phyloP scores from a whole-genome alignment of 2,113 vertebrate genomes.

The Rutilus rutilus region DNA sequence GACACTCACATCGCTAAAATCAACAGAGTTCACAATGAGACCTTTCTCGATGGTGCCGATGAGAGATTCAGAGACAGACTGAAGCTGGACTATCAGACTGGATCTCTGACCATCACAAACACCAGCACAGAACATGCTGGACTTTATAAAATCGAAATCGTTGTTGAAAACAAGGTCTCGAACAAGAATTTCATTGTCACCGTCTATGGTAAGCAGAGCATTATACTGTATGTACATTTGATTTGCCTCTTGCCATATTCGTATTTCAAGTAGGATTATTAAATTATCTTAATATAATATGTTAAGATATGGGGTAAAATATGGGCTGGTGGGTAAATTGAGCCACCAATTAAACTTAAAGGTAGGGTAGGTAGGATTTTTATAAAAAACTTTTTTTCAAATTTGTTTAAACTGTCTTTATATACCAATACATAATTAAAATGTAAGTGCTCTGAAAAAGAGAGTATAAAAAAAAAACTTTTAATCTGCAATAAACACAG shows the following conservation, averaged over 20 bases:
- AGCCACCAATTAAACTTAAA: neutral
- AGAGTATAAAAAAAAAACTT: too few relatives aligned
- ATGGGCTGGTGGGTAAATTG: neutral
- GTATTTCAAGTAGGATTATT: neutral
- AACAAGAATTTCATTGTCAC: neutral
- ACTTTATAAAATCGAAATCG: neutral
- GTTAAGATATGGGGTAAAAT: neutral
- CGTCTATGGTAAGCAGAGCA: neutral
- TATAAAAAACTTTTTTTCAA: too few relatives aligned
- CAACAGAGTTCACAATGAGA: conserved; percentile 11
- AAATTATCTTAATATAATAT: neutral
- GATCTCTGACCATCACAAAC: neutral
- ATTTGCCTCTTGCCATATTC: neutral
- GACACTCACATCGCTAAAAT: neutral
- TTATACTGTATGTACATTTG: neutral
- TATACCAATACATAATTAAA: too few relatives aligned
- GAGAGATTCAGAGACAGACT: neutral
- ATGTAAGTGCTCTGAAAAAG: too few relatives aligned
- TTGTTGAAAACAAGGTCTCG: neutral
- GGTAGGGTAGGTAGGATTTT: too few relatives aligned
- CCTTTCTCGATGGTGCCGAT: neutral
- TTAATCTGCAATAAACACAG: too few relatives aligned
- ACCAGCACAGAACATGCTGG: neutral
- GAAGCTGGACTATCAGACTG: neutral
- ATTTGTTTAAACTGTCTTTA: too few relatives aligned